Evolutionary conservation across 2,888 invertebrate species (phyloP).

Genomic region (Bursaphelenchus okinawaensis): DNA sequence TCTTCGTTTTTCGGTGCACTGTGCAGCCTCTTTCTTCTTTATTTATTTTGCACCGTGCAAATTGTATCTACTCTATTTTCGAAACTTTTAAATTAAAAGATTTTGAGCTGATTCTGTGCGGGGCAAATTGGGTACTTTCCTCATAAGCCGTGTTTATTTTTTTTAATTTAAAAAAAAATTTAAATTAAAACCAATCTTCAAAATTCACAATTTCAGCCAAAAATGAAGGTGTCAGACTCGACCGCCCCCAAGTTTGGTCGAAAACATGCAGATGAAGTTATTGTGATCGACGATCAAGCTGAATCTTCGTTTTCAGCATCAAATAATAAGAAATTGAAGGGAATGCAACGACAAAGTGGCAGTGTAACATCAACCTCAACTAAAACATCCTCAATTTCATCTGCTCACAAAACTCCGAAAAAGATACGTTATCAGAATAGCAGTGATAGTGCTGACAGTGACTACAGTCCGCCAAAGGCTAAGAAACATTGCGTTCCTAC

Average conservation of each 20-base stretch:
- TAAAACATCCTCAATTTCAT: neutral
- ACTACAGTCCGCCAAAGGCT: neutral
- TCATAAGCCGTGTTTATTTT: too few species aligned
- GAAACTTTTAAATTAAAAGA: too few species aligned
- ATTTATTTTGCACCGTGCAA: too few species aligned
- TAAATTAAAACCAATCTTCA: too few species aligned
- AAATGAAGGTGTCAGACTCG: neutral
- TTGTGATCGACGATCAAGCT: neutral
- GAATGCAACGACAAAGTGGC: neutral
- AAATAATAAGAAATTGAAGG: neutral
- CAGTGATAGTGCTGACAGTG: neutral
- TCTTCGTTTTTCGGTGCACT: too few species aligned
- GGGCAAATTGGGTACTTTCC: too few species aligned
- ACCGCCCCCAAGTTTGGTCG: neutral
- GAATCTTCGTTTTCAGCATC: neutral
- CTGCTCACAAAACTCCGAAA: neutral
- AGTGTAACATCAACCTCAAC: neutral
- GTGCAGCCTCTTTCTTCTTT: too few species aligned
- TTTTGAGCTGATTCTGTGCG: too few species aligned
- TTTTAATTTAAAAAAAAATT: too few species aligned
- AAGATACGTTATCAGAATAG: neutral
- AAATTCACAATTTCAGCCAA: too few species aligned
- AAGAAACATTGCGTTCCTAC: neutral
- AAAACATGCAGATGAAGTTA: neutral
- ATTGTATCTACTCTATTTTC: too few species aligned